These are phyloP conservation scores for Propithecus perrieri DNA, from an alignment of 2,797 vertebrate species.

Conservation along the genomic window DNA sequence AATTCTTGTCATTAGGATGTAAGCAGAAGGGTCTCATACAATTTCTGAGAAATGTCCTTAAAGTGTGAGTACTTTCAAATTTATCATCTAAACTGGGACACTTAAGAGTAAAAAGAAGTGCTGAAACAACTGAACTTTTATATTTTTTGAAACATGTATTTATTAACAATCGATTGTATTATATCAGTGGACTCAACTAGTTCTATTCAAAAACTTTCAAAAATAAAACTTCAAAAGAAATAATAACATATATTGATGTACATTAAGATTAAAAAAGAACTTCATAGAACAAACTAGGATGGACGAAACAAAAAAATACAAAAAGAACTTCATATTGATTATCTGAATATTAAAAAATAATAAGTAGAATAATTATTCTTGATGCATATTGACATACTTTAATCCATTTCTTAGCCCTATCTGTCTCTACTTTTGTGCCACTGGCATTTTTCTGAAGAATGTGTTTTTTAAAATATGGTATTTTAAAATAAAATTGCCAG, in stretches of 20 bases:
- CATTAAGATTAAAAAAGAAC: not conserved
- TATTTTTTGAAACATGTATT: constrained; percentile 2
- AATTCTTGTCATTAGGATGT: not conserved
- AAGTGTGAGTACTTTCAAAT: not conserved
- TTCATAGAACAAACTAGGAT: not conserved
- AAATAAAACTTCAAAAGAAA: constrained; percentile 37
- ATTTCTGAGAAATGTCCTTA: constrained; percentile 16
- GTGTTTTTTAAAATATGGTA: not conserved
- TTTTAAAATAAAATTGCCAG: constrained; percentile 50
- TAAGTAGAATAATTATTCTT: not conserved
- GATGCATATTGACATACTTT: not conserved
- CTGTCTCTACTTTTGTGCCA: not conserved
- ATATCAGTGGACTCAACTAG: not conserved
- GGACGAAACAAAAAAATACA: not conserved
- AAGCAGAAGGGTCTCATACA: not conserved
- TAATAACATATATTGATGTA: not conserved
- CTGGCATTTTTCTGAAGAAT: constrained; percentile 31
- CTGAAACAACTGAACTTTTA: not conserved
- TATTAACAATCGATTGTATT: constrained; percentile 14
- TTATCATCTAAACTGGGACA: not conserved
- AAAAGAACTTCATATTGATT: not conserved
- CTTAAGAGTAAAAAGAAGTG: not conserved
- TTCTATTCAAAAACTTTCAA: constrained; percentile 32
- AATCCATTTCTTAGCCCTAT: constrained; percentile 8
- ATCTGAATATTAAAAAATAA: constrained; percentile 17